Percentiles rank a stretch among this genome's conserved stretches.
phyloP scores from a whole-genome alignment of 2,888 invertebrate species.

The Escarpia spicata region DNA sequence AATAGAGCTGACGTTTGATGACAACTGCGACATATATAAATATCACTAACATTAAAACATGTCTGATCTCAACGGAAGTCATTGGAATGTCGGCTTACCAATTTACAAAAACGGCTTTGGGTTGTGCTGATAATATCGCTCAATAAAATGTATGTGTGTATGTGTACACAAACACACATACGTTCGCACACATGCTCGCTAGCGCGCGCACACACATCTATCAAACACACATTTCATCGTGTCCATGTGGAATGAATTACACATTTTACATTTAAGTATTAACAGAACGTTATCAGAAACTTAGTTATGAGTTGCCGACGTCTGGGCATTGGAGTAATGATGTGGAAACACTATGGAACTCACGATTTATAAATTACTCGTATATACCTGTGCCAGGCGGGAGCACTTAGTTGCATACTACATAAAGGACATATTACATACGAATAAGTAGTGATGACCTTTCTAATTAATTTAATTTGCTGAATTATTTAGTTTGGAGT shows the following conservation, averaged over 20 bases:
- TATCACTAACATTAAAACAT: neutral
- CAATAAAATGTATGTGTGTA: neutral
- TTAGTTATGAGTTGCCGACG: neutral
- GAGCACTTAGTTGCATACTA: neutral
- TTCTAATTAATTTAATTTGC: neutral
- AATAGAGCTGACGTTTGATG: neutral
- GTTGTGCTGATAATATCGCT: neutral
- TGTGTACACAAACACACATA: neutral
- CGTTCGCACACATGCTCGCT: neutral
- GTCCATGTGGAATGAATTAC: neutral
- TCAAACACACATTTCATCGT: neutral
- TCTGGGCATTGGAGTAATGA: neutral
- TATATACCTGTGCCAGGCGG: neutral
- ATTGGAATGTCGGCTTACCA: neutral
- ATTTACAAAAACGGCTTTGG: neutral
- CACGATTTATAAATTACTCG: neutral
- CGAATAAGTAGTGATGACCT: neutral
- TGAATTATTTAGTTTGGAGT: neutral
- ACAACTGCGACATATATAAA: neutral
- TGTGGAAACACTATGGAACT: neutral
- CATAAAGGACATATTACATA: neutral
- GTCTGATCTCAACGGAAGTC: neutral
- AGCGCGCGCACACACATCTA: no score
- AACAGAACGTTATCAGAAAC: no score
- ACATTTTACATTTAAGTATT: neutral